Percentiles rank a stretch among this genome's conserved stretches.
Evolutionary conservation across 2,888 invertebrate genomes (phyloP).

Genomic region (Drosophila falleni): DNA sequence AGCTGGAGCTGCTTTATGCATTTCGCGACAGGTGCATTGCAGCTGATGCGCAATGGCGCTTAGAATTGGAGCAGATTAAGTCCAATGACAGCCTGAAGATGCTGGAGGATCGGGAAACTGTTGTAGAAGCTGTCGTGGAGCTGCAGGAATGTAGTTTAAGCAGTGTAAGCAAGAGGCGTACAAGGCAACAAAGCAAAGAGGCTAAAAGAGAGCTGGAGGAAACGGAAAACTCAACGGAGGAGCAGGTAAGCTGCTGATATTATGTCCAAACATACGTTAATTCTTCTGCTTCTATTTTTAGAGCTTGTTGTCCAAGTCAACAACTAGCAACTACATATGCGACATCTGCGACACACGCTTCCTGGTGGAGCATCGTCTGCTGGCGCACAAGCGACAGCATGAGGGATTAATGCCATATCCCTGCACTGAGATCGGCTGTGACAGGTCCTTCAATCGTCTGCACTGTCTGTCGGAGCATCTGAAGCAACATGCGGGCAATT

Average conservation of each 20-base stretch:
- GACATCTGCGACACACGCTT: constrained; percentile 66
- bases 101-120: too few species aligned
- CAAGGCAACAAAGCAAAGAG: constrained; percentile 3
- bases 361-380: constrained; percentile 56
- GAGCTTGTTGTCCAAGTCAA: not conserved
- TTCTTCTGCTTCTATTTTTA: not conserved
- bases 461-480: constrained; percentile 67
- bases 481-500: constrained; percentile 64
- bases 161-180: not conserved
- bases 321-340: constrained; percentile 50
- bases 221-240: not conserved
- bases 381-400: constrained; percentile 74
- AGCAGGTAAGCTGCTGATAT: not conserved
- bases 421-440: constrained; percentile 70
- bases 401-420: constrained; percentile 71
- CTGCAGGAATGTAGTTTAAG: not conserved
- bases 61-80: constrained; percentile 1
- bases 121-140: not conserved
- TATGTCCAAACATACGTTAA: not conserved
- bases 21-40: constrained; percentile 43
- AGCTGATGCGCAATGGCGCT: constrained; percentile 31
- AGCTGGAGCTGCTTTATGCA: constrained; percentile 34
- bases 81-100: constrained; percentile 4
- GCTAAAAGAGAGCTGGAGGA: not conserved
- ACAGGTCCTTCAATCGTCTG: constrained; percentile 63